Base-by-base conservation (phyloP, 2,797 vertebrate species). In the Clarias platycephalus region DNA sequence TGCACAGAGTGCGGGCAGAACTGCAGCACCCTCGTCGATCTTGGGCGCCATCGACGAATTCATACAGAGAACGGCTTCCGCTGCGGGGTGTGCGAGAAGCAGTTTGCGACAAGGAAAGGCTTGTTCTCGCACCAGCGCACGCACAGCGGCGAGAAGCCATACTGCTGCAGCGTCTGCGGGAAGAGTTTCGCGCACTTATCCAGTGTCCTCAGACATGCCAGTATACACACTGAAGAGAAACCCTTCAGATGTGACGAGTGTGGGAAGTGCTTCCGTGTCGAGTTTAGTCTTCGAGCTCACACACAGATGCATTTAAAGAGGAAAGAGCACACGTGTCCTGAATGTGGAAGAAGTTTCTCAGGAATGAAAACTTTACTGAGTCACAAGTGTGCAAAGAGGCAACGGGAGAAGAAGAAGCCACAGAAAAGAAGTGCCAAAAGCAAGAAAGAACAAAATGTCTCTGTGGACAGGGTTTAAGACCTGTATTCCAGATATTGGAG, bases 131-230 rank as follows among this genome's bases (percentile, higher is more conserved):
- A 94, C 88, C 90, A 87, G 26, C 91, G 92, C 0, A 58, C 91
- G 3, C 93, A 94, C 91, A 92, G 87, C 0, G 92, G 92, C 0
- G 92, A 93, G 66, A 91, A 88, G n/a, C 93, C 91, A 0, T 93
- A 90, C 0, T 40, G 76, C 13, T 93, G 92, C 63, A 0, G 0
- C 37, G 9, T 88, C 40, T 94, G 93, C 0, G 85, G 89, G 12
- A 92, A 89, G 83, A 75, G 28, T 1, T 94, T 93, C 86, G 90
- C 88, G 0, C 91, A 93, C 77, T 88, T 89, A 0, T 89, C 90
- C 55, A 84, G 58, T 13, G 67, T 80, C 8, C 40, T 53, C 26
- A 53, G 40, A 77, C 93, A 93, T 83, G 87, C 86, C 85, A 86
- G 85, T 22, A 75, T 91, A 0, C 93, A 93, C 81, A 89, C 85